Percentiles rank a stretch among this genome's conserved stretches.
Evolutionary conservation across 1,140 invertebrate species (phyloP).

Genomic region (Neotoxoptera formosana): DNA sequence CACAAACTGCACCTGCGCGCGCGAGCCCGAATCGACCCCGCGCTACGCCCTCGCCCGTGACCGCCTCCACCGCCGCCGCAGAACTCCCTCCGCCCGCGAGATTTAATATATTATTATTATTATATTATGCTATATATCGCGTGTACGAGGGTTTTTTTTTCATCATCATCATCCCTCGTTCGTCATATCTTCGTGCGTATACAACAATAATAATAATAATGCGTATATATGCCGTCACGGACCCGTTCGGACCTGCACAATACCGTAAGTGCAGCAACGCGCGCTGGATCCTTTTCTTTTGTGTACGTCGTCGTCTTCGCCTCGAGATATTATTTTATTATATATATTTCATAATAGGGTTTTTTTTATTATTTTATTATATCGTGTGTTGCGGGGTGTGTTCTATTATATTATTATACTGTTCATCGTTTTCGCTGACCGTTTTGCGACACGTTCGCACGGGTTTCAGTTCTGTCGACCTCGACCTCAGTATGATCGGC

Average conservation of each 20-base stretch:
- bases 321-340: no score
- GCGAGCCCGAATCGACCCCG: slow-evolving; percentile 41
- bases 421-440: background rate
- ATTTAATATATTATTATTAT: slow-evolving; percentile 30
- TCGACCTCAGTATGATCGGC: background rate
- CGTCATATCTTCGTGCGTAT: background rate
- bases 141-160: slow-evolving; percentile 27
- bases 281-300: background rate
- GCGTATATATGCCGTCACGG: background rate
- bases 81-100: background rate
- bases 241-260: slow-evolving; percentile 56
- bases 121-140: background rate
- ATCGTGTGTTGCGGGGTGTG: background rate
- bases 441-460: background rate
- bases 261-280: slow-evolving; percentile 49
- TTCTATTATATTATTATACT: no score
- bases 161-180: background rate
- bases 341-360: no score
- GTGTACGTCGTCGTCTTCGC: background rate
- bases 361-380: background rate
- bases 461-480: background rate
- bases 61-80: slow-evolving; percentile 49
- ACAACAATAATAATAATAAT: no score
- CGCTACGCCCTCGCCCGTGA: slow-evolving; percentile 55
- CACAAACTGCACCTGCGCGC: slow-evolving; percentile 47